These are phyloP conservation scores for Typhlichthys eigenmanni DNA, from an alignment of 2,797 vertebrate genomes.

Conservation along the genomic window DNA sequence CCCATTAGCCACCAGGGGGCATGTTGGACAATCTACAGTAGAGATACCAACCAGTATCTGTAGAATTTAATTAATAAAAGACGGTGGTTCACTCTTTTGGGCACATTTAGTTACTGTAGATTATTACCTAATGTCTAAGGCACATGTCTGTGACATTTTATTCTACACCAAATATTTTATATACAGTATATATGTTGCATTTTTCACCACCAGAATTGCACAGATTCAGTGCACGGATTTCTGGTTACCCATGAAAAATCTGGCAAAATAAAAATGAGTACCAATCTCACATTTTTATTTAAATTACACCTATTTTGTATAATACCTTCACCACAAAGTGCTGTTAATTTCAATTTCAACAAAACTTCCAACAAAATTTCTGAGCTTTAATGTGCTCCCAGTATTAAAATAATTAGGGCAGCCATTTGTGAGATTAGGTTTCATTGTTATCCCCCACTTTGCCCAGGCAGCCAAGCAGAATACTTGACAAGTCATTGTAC, in stretches of 20 bases:
- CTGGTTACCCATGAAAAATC: too few relatives aligned
- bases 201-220: too few relatives aligned
- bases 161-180: too few relatives aligned
- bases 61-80: slow-evolving; percentile 20
- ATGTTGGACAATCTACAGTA: slow-evolving; percentile 32
- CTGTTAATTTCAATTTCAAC: too few relatives aligned
- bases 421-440: background rate
- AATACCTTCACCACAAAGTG: too few relatives aligned
- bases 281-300: background rate
- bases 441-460: background rate
- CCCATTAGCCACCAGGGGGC: slow-evolving; percentile 50
- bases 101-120: slow-evolving; percentile 5
- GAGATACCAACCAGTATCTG: background rate
- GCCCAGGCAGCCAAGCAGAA: background rate
- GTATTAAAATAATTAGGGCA: background rate
- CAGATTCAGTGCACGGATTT: slow-evolving; percentile 8
- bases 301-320: too few relatives aligned
- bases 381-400: background rate
- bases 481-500: background rate
- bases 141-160: too few relatives aligned
- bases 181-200: too few relatives aligned
- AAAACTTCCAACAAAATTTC: background rate
- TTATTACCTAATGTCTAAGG: slow-evolving; percentile 8
- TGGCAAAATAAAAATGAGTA: background rate
- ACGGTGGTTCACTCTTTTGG: slow-evolving; percentile 6